phyloP scores from a whole-genome alignment of 2,888 invertebrate species.

The Cantharis flavilabris region DNA sequence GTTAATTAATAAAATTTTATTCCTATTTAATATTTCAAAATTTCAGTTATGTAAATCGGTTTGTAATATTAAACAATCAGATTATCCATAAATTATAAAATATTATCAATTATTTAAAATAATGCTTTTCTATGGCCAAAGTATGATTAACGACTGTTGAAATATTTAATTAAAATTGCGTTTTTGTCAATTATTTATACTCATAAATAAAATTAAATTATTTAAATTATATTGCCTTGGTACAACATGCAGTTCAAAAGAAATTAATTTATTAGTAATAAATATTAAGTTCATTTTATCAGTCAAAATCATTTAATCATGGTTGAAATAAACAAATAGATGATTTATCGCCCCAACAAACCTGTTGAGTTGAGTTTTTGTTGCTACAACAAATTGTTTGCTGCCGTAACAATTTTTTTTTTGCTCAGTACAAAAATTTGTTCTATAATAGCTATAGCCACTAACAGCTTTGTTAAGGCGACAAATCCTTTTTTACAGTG shows the following conservation, averaged over 20 bases:
- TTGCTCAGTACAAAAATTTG: too few relatives aligned
- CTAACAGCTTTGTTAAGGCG: too few relatives aligned
- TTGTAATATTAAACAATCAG: not conserved
- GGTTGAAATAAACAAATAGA: too few relatives aligned
- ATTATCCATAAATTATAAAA: not conserved
- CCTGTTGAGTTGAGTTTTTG: too few relatives aligned
- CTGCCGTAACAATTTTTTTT: too few relatives aligned
- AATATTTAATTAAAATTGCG: not conserved
- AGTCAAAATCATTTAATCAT: too few relatives aligned
- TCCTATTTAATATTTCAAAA: not conserved
- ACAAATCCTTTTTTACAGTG: too few relatives aligned
- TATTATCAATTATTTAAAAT: not conserved
- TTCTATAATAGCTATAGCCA: too few relatives aligned
- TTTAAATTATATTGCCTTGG: not conserved
- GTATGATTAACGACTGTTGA: not conserved
- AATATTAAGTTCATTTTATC: too few relatives aligned
- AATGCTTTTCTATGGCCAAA: not conserved
- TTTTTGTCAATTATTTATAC: not conserved
- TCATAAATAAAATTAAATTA: not conserved
- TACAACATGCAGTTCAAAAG: not conserved
- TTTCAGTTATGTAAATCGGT: not conserved
- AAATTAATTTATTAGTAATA: too few relatives aligned
- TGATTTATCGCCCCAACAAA: too few relatives aligned
- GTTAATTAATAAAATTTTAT: not conserved
- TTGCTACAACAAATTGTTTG: too few relatives aligned